A percentile compares a stretch with the other conserved stretches of the same genome.
These are phyloP conservation scores for Oryzias woworae DNA, from an alignment of 2,113 vertebrate genomes.

Conservation along the genomic window DNA sequence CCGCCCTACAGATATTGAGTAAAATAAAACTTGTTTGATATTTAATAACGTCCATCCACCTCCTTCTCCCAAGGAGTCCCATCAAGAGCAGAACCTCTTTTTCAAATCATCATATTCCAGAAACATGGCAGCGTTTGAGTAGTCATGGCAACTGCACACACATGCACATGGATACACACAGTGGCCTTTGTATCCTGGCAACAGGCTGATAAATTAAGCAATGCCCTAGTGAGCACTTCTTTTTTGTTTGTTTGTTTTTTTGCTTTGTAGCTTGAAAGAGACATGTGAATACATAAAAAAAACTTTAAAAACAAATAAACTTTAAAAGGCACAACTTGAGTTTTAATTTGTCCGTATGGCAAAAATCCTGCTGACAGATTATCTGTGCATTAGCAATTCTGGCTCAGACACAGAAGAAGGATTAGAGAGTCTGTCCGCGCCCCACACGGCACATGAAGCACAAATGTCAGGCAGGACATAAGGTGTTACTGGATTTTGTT, in stretches of 20 bases:
- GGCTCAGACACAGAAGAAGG: conserved; percentile 25
- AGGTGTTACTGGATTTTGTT: too few species aligned
- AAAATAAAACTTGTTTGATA: too few species aligned
- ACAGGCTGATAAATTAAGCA: conserved; percentile 63
- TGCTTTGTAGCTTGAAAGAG: conserved; percentile 13
- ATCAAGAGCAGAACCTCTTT: conserved; percentile 24
- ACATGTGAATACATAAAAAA: conserved; percentile 22
- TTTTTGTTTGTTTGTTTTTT: conserved; percentile 8
- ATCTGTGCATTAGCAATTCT: conserved; percentile 24
- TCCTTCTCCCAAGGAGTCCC: conserved; percentile 20
- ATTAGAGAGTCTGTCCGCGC: conserved; percentile 29
- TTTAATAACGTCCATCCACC: conserved; percentile 20
- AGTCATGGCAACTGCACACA: conserved; percentile 58
- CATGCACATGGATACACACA: too few species aligned
- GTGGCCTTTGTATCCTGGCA: conserved; percentile 71
- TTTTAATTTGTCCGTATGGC: conserved; percentile 32
- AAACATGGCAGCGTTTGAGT: conserved; percentile 60
- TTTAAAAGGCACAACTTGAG: conserved; percentile 28
- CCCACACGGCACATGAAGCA: neutral
- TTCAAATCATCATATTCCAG: conserved; percentile 39
- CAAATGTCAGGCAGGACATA: conserved; percentile 11
- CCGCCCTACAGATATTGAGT: too few species aligned
- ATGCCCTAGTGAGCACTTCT: conserved; percentile 29
- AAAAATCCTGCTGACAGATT: conserved; percentile 41
- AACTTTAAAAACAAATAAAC: conserved; percentile 10